Base-by-base conservation (phyloP, 1,140 invertebrate genomes). In the Ceratina japonica region DNA sequence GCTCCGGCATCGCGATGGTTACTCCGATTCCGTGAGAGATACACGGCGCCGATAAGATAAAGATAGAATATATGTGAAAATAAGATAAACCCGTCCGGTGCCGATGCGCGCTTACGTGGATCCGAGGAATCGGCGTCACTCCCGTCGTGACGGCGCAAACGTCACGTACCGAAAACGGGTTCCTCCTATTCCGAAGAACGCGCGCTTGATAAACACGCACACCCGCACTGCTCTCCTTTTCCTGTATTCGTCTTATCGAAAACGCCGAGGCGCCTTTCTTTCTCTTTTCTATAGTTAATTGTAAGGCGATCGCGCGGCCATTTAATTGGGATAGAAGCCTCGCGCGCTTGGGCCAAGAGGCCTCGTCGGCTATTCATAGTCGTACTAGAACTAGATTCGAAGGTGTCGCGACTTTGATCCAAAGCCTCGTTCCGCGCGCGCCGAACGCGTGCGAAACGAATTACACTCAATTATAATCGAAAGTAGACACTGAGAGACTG, bases 321-420 rank as follows among this genome's bases (percentile, higher is more conserved):
- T 80, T 85, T 86, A 86, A 86, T 83, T 88, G 83, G 77, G 79
- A 87, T 88, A 83, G 82, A 79, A 75, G 77, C 69, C 56, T 81
- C 83, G 81, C 76, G 69, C 79, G 80, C 77, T 83, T 87, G 85
- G 88, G 87, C 84, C 86, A 88, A 88, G 80, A 87, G 83, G 87
- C 77, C 87, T 87, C 87, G 86, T 89, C 85, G 81, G 87, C 89
- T 91, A 91, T 91, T 91, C 88, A 90, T 91, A 90, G 88, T 85
- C 83, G 88, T 88, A 89, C 88, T 88, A 90, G 89, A 90, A 90
- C 89, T 89, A 88, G 85, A 90, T 90, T 90, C 84, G 81, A 87
- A 83, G 77, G 73, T 85, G 81, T 82, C 59, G 75, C 84, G 86
- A 88, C 81, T 90, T 87, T 90, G 86, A 89, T 90, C 85, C 83